These are phyloP conservation scores for Eupristina koningsbergeri DNA, from an alignment of 1,140 invertebrate species.

Conservation along the genomic window DNA sequence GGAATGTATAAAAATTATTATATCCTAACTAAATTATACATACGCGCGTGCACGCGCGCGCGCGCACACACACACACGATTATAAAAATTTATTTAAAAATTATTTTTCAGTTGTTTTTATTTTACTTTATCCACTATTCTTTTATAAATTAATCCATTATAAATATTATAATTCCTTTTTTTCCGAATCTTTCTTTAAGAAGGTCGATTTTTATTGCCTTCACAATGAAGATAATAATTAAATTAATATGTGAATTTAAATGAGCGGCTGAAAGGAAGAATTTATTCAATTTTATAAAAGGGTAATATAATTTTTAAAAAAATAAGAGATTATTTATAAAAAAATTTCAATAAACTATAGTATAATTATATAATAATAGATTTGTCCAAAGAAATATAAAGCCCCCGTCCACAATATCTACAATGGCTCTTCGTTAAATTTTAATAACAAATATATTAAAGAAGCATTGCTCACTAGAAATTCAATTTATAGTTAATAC, in stretches of 20 bases:
- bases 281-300: no score
- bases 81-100: slow-evolving; percentile 52
- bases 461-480: no score
- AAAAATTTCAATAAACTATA: neutral
- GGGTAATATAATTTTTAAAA: neutral
- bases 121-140: slow-evolving; percentile 44
- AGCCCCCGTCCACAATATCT: no score
- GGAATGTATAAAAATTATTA: slow-evolving; percentile 53
- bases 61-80: neutral
- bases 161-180: slow-evolving; percentile 18
- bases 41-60: neutral
- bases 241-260: neutral
- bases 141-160: slow-evolving; percentile 12
- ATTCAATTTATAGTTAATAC: no score
- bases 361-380: neutral
- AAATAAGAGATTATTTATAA: neutral
- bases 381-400: no score
- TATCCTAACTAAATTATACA: slow-evolving; percentile 29
- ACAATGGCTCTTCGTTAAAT: no score
- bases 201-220: neutral
- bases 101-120: slow-evolving; percentile 51
- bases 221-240: neutral
- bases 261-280: no score
- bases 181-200: neutral
- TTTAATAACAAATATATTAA: no score